phyloP scores from a whole-genome alignment of 2,113 vertebrate genomes.

The Bufo bufo region DNA sequence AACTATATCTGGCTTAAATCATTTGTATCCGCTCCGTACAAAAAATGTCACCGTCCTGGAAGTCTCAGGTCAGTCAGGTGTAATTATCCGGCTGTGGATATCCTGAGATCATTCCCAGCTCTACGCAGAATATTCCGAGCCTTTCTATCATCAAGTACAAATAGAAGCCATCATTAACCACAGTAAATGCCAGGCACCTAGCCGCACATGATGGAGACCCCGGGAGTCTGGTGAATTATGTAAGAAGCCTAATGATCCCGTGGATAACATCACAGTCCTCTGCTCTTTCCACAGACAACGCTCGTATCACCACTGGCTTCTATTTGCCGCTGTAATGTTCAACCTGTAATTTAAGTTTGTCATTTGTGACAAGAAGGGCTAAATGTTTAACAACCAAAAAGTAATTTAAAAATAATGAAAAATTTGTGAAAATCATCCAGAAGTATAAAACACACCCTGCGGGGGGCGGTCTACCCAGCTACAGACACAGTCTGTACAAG shows the following conservation, averaged over 20 bases:
- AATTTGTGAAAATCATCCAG: not conserved
- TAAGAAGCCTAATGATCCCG: slow-evolving; percentile 23
- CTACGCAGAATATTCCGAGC: not conserved
- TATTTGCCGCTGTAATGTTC: slow-evolving; percentile 20
- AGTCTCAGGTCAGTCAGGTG: not conserved
- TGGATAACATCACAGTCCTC: not conserved
- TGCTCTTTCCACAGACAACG: slow-evolving; percentile 14
- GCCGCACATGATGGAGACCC: slow-evolving; percentile 11
- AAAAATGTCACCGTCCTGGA: not conserved
- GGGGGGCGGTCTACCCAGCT: too few species aligned
- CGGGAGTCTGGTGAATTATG: slow-evolving; percentile 38
- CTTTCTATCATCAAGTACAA: slow-evolving; percentile 35
- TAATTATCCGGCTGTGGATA: not conserved
- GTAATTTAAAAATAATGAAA: not conserved
- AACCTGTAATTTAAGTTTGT: slow-evolving; percentile 21
- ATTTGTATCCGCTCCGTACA: not conserved
- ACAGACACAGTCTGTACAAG: not conserved
- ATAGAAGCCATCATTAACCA: slow-evolving; percentile 39
- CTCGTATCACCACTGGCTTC: not conserved
- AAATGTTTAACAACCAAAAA: slow-evolving; percentile 5
- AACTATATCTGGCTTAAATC: too few species aligned
- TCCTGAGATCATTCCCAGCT: not conserved
- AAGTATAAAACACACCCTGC: not conserved
- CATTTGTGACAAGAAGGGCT: slow-evolving; percentile 25
- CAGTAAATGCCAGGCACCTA: slow-evolving; percentile 1